These are phyloP conservation scores for Labia minor DNA, from an alignment of 2,888 invertebrate species.

Conservation along the genomic window DNA sequence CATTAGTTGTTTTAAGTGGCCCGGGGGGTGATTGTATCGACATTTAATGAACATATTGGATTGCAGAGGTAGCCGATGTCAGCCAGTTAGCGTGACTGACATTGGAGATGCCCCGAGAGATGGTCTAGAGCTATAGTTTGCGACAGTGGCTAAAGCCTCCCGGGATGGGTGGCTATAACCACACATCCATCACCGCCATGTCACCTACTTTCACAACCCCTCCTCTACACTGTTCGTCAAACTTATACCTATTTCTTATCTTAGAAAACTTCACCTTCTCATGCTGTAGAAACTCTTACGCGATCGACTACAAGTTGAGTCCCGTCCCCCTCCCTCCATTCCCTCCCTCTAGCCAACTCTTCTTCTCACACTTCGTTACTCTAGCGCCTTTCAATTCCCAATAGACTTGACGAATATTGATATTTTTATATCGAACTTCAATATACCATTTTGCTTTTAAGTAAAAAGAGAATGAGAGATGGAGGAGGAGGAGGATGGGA, in stretches of 20 bases:
- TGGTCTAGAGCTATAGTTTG: neutral
- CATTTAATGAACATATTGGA: constrained; percentile 13
- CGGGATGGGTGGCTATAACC: too few relatives aligned
- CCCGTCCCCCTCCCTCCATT: too few relatives aligned
- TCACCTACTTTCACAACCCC: too few relatives aligned
- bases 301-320: too few relatives aligned
- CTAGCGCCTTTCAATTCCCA: neutral
- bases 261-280: too few relatives aligned
- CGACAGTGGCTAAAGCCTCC: neutral
- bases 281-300: too few relatives aligned
- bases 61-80: neutral
- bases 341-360: neutral
- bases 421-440: constrained; percentile 7
- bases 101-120: neutral
- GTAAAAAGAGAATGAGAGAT: neutral
- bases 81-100: neutral
- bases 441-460: constrained; percentile 6
- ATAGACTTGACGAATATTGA: neutral
- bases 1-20: too few relatives aligned
- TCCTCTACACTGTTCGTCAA: too few relatives aligned
- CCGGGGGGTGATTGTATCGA: neutral
- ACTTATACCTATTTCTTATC: too few relatives aligned
- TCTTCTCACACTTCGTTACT: neutral
- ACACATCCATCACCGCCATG: too few relatives aligned
- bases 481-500: neutral